Percentiles rank a stretch among this genome's conserved stretches.
Conservation (phyloP, 2,113 vertebrate genomes). For the Daphoenositta chrysoptera region DNA sequence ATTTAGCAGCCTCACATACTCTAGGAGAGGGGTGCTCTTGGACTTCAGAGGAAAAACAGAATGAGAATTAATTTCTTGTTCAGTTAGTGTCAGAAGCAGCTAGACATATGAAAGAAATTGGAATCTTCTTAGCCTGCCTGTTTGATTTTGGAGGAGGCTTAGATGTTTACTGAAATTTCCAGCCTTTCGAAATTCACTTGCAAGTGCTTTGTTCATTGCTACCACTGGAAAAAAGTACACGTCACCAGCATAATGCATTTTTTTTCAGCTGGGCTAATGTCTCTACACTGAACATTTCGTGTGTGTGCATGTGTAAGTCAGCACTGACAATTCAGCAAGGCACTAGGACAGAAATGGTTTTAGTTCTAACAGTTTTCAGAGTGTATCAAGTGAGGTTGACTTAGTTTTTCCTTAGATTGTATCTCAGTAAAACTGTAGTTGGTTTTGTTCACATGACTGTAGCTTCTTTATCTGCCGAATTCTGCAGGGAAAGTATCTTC, state of each 20-base stretch:
- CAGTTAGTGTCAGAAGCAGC: background rate
- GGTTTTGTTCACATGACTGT: background rate
- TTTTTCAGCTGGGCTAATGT: background rate
- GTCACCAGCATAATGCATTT: background rate
- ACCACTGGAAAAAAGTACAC: background rate
- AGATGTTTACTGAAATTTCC: background rate
- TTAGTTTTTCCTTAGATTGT: background rate
- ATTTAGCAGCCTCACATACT: background rate
- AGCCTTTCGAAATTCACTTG: background rate
- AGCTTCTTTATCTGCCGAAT: background rate
- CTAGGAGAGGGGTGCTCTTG: background rate
- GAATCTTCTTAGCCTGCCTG: background rate
- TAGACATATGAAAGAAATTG: background rate
- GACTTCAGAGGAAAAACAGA: background rate
- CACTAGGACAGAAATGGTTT: background rate
- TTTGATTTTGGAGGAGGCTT: slow-evolving; percentile 6
- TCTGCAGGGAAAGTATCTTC: background rate
- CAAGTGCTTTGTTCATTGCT: background rate
- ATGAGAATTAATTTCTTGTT: slow-evolving; percentile 20
- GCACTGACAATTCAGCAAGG: background rate
- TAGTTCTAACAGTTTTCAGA: background rate
- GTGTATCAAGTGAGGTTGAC: background rate
- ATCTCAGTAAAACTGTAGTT: background rate
- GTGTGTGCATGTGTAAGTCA: background rate
- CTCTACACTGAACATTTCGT: background rate